Base-by-base conservation (phyloP, 1,140 invertebrate genomes). In the Diabrotica virgifera region DNA sequence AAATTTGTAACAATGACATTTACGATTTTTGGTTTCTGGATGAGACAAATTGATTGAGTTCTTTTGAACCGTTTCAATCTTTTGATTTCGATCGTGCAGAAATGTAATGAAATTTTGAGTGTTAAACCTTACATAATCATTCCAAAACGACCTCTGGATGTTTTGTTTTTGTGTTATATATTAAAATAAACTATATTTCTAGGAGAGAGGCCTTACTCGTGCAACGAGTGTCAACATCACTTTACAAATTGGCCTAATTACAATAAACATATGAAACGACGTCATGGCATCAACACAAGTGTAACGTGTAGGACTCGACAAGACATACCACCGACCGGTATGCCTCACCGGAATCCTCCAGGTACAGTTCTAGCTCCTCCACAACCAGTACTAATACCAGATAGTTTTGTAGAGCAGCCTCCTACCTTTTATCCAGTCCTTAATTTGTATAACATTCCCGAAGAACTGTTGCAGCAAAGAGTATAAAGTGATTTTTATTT, bases 221-320 rank as follows among this genome's bases (percentile, higher is more conserved):
- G 83, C 76, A 69, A 81, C 36, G 80, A 82, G 64, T 87, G 86
- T 67, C 84, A 87, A 64, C 85, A 89, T 76, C 86, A 89, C 71
- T 90, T 90, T 67, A 89, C 88, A 3, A 90, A 90, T 77, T 89
- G 87, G 87, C 85, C 89, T 6, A 90, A 90, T 79, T 90, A 88
- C 66, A 89, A 89, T 71, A 90, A 90, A 69, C 89, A 90, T 68
- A 89, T 89, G 87, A 90, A 89, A 78, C 77, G 88, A 24, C 76
- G 87, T 50, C 89, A 90, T 66, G 84, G 84, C 36, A 85, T 85
- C 54, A 85, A 85, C 74, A 85, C 83, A 3, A 77, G 75, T 59
- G 76, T 78, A 5, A 78, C 73, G 9, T 75, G 76, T 37, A 65
- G 77, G 9, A 78, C 76, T 50, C 72, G 72, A 63, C 77, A 79